Conservation (phyloP, 1,140 invertebrate genomes). For the Physella acuta region DNA sequence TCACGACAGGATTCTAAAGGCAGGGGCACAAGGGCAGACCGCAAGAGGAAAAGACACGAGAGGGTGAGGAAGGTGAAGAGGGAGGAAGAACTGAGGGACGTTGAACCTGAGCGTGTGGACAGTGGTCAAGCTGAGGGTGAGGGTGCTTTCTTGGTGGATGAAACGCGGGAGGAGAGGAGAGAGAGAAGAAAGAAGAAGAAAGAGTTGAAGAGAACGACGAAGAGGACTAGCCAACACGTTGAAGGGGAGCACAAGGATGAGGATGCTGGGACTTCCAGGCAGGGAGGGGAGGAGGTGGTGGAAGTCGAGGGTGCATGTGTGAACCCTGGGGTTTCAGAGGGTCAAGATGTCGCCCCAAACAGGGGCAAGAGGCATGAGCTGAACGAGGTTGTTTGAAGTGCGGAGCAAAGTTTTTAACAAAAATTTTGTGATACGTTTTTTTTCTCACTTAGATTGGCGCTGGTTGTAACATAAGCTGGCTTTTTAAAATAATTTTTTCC, state of each 20-base stretch:
- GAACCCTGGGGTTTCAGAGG: neutral
- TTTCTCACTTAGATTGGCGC: too few relatives aligned
- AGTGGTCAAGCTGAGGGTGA: neutral
- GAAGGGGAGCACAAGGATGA: neutral
- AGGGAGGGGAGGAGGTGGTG: neutral
- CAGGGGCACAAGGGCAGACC: neutral
- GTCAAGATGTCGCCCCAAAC: neutral
- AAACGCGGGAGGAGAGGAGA: neutral
- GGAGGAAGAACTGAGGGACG: neutral
- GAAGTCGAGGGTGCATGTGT: neutral
- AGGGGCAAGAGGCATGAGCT: neutral
- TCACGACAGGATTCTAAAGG: neutral
- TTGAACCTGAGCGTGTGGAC: neutral
- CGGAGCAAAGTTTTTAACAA: too few relatives aligned
- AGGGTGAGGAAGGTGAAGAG: neutral
- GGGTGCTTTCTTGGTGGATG: neutral
- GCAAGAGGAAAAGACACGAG: neutral
- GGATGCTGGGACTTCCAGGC: neutral
- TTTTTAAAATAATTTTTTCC: too few relatives aligned
- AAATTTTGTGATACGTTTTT: too few relatives aligned
- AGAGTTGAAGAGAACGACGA: slow-evolving; percentile 11
- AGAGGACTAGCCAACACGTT: neutral
- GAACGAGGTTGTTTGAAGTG: slow-evolving; percentile 14
- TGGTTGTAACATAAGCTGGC: too few relatives aligned
- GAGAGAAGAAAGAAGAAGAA: slow-evolving; percentile 19